Base-by-base conservation (phyloP, 2,113 vertebrate species). In the Strix uralensis region DNA sequence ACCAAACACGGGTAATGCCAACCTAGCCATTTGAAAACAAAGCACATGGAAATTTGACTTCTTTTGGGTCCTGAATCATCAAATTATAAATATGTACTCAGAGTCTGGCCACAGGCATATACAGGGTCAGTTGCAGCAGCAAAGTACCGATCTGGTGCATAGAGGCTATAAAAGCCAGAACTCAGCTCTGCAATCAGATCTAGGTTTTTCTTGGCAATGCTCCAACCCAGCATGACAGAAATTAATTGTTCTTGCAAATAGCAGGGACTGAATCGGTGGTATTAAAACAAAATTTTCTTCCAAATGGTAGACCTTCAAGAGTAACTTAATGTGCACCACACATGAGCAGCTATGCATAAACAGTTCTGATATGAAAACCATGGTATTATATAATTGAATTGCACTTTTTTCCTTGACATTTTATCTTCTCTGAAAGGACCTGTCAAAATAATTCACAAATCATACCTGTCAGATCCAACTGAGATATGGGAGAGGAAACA, bases 291-390 rank as follows among this genome's bases (percentile, higher is more conserved):
- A 77, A 52, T n/a, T 29, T 65, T 66, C 57, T 82, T 38, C 57
- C 32, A 30, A 59, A 46, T 2, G 9, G 16, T 47, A 70, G 54
- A 44, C 21, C 58, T 80, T 49, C 44, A 73, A 72, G 49, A 72
- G 19, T 29, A 38, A n/a, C 36, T 61, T 61, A 22, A 0, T 0
- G 1, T 58, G 65, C 14, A 11, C n/a, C 5, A 22, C 13, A 51
- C 14, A 4, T 0, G 0, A 54, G 30, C 32, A 67, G 54, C 46
- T 78, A 42, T 15, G 51, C 51, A 38, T 58, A 44, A 55, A 62
- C 5, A 75, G n/a, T 27, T 63, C 36, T 78, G 61, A 14, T 17
- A 55, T 6, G 29, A 81, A 58, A 89, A 25, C 32, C 46, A 23
- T 6, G 12, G 20, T 4, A 27, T 20, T 58, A 16, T 30, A 18